A percentile compares a stretch with the other conserved stretches of the same genome.
phyloP scores from a whole-genome alignment of 2,113 vertebrate species.

The Pampusana beccarii region DNA sequence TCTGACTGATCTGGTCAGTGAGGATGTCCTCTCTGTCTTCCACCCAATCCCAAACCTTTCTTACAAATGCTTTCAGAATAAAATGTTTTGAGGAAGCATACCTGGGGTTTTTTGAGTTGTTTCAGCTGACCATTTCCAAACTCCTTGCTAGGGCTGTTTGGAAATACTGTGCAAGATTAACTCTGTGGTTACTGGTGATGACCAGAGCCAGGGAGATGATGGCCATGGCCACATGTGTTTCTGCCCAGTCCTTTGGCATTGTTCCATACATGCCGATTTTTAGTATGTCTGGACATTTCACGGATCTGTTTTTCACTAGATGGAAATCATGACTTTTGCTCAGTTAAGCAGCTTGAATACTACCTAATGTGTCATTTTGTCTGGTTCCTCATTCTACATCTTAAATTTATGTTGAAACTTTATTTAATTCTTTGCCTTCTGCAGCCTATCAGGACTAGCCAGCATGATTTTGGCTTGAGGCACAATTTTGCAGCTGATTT shows the following conservation, averaged over 20 bases:
- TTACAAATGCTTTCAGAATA: background rate
- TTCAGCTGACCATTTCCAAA: background rate
- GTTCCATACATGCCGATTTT: background rate
- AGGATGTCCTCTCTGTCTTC: background rate
- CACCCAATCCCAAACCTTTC: background rate
- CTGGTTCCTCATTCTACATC: background rate
- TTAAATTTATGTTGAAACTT: background rate
- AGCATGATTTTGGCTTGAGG: background rate
- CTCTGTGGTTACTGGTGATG: background rate
- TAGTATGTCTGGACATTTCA: background rate
- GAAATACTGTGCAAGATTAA: background rate
- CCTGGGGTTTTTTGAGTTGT: background rate
- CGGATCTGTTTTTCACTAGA: background rate
- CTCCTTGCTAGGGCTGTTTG: background rate
- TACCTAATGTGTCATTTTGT: background rate
- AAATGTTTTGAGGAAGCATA: background rate
- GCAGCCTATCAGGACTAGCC: background rate
- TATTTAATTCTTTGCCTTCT: background rate
- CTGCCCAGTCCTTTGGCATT: background rate
- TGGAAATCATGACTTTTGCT: background rate
- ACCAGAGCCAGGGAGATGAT: background rate
- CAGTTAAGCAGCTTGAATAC: background rate
- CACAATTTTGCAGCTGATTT: background rate
- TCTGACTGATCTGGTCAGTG: background rate
- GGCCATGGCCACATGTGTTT: rapidly evolving